phyloP scores from a whole-genome alignment of 2,888 invertebrate genomes.

The Lycaena phlaeas region DNA sequence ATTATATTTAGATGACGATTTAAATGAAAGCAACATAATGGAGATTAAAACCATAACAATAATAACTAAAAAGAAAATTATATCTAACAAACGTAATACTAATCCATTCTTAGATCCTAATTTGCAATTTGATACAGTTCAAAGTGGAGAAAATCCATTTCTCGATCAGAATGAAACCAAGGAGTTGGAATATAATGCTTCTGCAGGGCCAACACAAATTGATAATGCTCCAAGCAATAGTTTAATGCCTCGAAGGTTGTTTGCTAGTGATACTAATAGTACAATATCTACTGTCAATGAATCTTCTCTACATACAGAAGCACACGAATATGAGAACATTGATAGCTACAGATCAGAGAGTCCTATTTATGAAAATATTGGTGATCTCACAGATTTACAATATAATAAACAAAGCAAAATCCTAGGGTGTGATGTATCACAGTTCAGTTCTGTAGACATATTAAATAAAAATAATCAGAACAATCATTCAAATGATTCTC shows the following conservation, averaged over 20 bases:
- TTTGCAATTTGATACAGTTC: slow-evolving; percentile 26
- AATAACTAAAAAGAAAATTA: slow-evolving; percentile 52
- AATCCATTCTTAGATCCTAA: slow-evolving; percentile 61
- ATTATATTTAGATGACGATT: slow-evolving; percentile 57
- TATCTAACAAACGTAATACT: slow-evolving; percentile 40
- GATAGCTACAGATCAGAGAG: slow-evolving; percentile 49
- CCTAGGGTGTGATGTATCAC: slow-evolving; percentile 59
- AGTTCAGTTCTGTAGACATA: slow-evolving; percentile 55
- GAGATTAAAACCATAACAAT: slow-evolving; percentile 68
- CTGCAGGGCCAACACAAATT: slow-evolving; percentile 27
- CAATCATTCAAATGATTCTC: slow-evolving; percentile 47
- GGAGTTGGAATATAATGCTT: slow-evolving; percentile 43
- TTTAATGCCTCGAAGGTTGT: slow-evolving; percentile 49
- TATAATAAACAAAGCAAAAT: slow-evolving; percentile 64
- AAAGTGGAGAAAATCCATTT: slow-evolving; percentile 43
- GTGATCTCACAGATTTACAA: slow-evolving; percentile 28
- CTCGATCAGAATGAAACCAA: slow-evolving; percentile 27
- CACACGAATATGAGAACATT: slow-evolving; percentile 54
- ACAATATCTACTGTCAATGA: slow-evolving; percentile 61
- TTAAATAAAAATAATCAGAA: slow-evolving; percentile 40
- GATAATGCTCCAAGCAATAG: slow-evolving; percentile 22
- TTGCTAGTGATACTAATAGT: slow-evolving; percentile 50
- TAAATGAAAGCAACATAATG: slow-evolving; percentile 70
- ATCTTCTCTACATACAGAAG: slow-evolving; percentile 30
- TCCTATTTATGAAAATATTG: slow-evolving; percentile 54